These are phyloP conservation scores for Nasonia oneida DNA, from an alignment of 2,888 invertebrate genomes.

Conservation along the genomic window DNA sequence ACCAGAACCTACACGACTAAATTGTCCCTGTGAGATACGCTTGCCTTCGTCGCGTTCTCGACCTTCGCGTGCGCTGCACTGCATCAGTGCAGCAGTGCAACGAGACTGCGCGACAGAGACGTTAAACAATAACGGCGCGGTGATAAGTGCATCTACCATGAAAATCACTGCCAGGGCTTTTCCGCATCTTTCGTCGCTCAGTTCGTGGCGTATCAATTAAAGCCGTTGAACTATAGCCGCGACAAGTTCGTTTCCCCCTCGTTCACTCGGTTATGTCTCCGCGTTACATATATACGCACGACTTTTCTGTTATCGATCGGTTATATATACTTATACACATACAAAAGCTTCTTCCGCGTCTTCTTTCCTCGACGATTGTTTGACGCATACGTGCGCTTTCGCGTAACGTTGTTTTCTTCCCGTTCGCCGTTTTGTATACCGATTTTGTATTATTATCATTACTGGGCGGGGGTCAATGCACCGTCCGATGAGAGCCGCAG, in stretches of 20 bases:
- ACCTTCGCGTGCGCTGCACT: neutral
- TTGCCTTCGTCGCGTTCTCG: conserved; percentile 24
- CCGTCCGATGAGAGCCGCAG: neutral
- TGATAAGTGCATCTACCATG: conserved; percentile 71
- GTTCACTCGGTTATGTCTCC: neutral
- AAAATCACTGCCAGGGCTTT: conserved; percentile 67
- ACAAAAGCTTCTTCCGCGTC: too few species aligned
- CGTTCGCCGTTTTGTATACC: too few species aligned
- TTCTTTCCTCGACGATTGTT: too few species aligned
- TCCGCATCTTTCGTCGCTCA: neutral
- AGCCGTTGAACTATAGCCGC: neutral
- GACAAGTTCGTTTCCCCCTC: neutral
- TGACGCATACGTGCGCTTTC: too few species aligned
- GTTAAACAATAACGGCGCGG: conserved; percentile 63
- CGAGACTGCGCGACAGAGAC: neutral
- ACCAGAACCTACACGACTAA: neutral
- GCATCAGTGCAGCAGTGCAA: neutral
- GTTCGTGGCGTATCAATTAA: conserved; percentile 50
- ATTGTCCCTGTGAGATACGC: conserved; percentile 25
- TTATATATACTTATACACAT: too few species aligned
- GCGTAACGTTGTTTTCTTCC: neutral
- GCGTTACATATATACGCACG: too few species aligned
- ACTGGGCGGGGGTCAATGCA: neutral
- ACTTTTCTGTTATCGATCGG: too few species aligned
- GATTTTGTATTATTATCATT: neutral